Evolutionary conservation across 2,797 vertebrate genomes (phyloP), one percentile per base, ranked within the genome.

Genomic region (Parotocinclus haroldoi): DNA sequence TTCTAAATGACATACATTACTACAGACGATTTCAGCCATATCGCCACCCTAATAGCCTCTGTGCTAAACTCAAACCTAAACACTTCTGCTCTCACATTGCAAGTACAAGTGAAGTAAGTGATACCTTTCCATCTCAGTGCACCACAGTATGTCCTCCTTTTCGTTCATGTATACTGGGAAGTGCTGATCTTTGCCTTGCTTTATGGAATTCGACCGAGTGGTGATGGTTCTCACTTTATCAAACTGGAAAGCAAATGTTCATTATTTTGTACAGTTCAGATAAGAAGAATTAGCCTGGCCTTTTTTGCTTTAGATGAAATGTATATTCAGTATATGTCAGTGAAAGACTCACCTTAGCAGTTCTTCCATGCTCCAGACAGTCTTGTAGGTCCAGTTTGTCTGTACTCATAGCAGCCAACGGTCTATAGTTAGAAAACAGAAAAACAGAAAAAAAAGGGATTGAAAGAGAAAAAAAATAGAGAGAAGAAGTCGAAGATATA

Each of bases 111-210:
- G 9, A 50, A 9, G 27, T 1, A 42, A 1, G 11, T 51, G 70
- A 53, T 90, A 98, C 96, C 96, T 94, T 83, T 98, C 96, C 94
- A 99, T 97, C 90, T 98, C 96, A 72, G 95, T 96, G 93, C 95
- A 98, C 96, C 96, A 98, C 48, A 98, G 87, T 68, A 98, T 98
- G 88, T 99, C 96, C 72, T 99, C 96, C 83, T 98, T 99, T 73
- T 96, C 96, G 1, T 97, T 99, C 96, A 98, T 99, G 89, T 84
- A 96, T 82, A 99, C 95, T 0, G 96, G 96, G 84, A 98, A 99
- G 72, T 99, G 96, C 89, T 99, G 96, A 87, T 99, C 96, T 85
- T 99, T 99, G 82, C 96, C 95, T 83, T 99, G 96, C 87, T 99
- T 99, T 88, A 98, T 96, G 82, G 96, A 98, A 78, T 99, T 99